These are phyloP conservation scores for Chaetogeoica ovagalla DNA, from an alignment of 2,888 invertebrate species.

Conservation along the genomic window DNA sequence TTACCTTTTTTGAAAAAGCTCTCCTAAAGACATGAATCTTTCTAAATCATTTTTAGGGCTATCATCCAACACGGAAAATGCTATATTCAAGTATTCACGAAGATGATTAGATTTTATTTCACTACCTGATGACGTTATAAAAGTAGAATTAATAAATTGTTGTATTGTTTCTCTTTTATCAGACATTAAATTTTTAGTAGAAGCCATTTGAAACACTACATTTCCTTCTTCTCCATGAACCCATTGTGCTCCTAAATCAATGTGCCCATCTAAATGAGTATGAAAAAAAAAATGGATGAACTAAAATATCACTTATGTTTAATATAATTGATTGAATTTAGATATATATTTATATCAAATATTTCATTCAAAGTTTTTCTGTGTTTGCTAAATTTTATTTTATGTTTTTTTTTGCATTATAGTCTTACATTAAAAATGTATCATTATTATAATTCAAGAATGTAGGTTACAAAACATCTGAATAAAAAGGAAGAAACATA, in stretches of 20 bases:
- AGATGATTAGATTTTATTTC: slow-evolving; percentile 26
- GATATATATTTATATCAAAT: background rate
- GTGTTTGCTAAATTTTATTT: background rate
- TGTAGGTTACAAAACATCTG: no score
- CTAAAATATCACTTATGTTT: background rate
- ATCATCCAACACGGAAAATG: slow-evolving; percentile 32
- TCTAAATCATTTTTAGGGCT: slow-evolving; percentile 49
- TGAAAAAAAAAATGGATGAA: background rate
- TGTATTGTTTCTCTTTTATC: slow-evolving; percentile 35
- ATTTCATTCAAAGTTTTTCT: background rate
- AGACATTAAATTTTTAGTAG: slow-evolving; percentile 51
- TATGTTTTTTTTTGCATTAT: no score
- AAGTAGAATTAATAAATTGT: slow-evolving; percentile 40
- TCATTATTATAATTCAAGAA: no score
- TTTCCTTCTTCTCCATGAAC: slow-evolving; percentile 73
- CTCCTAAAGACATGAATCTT: slow-evolving; percentile 45
- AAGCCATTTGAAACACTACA: slow-evolving; percentile 63
- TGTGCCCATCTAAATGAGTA: slow-evolving; percentile 60
- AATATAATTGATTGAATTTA: background rate
- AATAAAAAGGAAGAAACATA: no score
- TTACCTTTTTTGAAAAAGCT: slow-evolving; percentile 45
- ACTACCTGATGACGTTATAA: slow-evolving; percentile 27
- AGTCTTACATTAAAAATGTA: no score
- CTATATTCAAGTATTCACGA: slow-evolving; percentile 18
- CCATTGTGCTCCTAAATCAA: slow-evolving; percentile 81